Evolutionary conservation across 2,113 vertebrate species (phyloP), one percentile per base, ranked within the genome.

Genomic region (Tragulus kanchil): DNA sequence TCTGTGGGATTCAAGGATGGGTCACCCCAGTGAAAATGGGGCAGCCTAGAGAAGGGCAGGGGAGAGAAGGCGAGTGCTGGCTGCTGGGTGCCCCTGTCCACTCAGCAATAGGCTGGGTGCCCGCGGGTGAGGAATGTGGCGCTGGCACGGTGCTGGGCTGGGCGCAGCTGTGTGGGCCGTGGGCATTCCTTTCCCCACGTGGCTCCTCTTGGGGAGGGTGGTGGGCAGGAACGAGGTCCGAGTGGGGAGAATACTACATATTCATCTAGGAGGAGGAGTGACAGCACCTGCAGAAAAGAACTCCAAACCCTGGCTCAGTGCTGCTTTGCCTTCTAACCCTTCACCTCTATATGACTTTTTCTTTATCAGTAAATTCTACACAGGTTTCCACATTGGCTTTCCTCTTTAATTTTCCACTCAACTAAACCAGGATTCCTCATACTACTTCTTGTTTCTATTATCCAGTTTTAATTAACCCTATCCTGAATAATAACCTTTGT

Each of bases 71-170:
- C 31, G 0, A 58, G 31, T 14, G n/a, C 75, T 85, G 97, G 92
- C 91, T 97, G 87, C 65, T 15, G 54, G 64, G 42, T 86, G 83
- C 54, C 67, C 86, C 62, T 92, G 90, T 97, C 77, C 93, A 90
- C 97, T 97, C 95, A 97, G 97, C 97, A 95, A 85, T 88, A 85
- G 97, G 69, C 77, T 62, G 93, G 84, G 82, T 87, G 95, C 83
- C 89, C 23, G 97, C 88, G 97, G 95, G 95, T 81, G 96, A 96
- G 98, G 98, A 98, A 98, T 98, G 97, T 84, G 85, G n/a, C 17
- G 45, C 85, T 98, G 98, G 98, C 96, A 92, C 59, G 10, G 45
- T 59, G 65, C 92, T 42, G n/a, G 79, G 73, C 93, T 86, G 45
- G 62, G 28, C 67, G 69, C 97, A 93, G 97, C 94, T 97, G 97